These are phyloP conservation scores for Menura novaehollandiae DNA, from an alignment of 2,113 vertebrate species.

Conservation along the genomic window DNA sequence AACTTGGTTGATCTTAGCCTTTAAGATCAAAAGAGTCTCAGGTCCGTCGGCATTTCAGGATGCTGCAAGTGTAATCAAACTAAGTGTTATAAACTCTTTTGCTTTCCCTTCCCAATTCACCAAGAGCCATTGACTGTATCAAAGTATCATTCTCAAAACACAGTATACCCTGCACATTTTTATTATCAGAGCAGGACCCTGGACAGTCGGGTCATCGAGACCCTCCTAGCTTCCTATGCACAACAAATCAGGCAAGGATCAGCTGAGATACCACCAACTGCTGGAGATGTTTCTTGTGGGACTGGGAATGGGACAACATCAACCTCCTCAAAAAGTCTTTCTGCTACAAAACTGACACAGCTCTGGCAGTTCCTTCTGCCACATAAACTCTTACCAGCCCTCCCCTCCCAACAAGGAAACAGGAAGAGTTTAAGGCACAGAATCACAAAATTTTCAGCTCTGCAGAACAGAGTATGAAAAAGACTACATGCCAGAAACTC, in stretches of 20 bases:
- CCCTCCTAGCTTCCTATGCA: neutral
- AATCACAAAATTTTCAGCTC: neutral
- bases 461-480: neutral
- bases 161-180: neutral
- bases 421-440: neutral
- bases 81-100: neutral
- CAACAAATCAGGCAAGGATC: neutral
- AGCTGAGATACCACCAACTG: neutral
- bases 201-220: neutral
- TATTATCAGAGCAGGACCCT: neutral
- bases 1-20: neutral
- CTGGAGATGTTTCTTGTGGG: neutral
- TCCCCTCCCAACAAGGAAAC: neutral
- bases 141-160: neutral
- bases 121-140: neutral
- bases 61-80: neutral
- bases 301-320: neutral
- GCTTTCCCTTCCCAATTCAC: neutral
- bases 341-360: neutral
- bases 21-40: neutral
- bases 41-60: neutral
- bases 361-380: neutral
- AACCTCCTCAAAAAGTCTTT: neutral
- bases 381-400: neutral
- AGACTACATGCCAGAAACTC: neutral